These are phyloP conservation scores for Xylocampa areola DNA, from an alignment of 2,888 invertebrate genomes.

Conservation along the genomic window DNA sequence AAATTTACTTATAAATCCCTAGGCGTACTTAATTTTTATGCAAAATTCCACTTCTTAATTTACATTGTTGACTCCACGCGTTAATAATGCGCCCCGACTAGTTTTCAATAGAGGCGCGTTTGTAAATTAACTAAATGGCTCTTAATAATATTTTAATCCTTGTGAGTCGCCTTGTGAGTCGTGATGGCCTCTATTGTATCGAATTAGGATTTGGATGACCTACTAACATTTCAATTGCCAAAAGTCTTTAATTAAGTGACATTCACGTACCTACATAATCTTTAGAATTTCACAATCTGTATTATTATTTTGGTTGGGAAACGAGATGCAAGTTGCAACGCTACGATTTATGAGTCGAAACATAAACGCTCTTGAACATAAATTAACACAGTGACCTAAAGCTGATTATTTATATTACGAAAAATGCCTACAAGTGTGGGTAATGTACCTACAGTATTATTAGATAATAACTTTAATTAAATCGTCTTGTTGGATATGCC, in stretches of 20 bases:
- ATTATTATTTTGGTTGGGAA: conserved; percentile 42
- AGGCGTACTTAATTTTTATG: conserved; percentile 46
- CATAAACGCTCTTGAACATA: conserved; percentile 42
- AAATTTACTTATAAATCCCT: conserved; percentile 44
- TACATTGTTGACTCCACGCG: conserved; percentile 21
- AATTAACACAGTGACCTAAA: conserved; percentile 50
- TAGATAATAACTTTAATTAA: conserved; percentile 41
- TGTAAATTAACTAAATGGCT: conserved; percentile 15
- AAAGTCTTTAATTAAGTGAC: conserved; percentile 54
- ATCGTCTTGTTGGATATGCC: conserved; percentile 9
- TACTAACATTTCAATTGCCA: conserved; percentile 53
- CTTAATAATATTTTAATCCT: conserved; percentile 14
- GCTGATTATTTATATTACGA: conserved; percentile 33
- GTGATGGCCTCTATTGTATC: conserved; percentile 13
- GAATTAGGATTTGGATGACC: conserved; percentile 40
- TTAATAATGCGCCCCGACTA: conserved; percentile 25
- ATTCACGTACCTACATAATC: conserved; percentile 43
- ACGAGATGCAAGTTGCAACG: conserved; percentile 32
- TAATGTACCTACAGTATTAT: conserved; percentile 21
- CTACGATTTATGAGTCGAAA: conserved; percentile 56
- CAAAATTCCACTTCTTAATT: conserved; percentile 42
- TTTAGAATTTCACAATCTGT: conserved; percentile 48
- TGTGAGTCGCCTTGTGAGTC: conserved; percentile 25
- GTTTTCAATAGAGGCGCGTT: conserved; percentile 23
- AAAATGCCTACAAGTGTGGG: conserved; percentile 20